Evolutionary conservation across 2,888 invertebrate species (phyloP).

Genomic region (Philhelius pedissequus): DNA sequence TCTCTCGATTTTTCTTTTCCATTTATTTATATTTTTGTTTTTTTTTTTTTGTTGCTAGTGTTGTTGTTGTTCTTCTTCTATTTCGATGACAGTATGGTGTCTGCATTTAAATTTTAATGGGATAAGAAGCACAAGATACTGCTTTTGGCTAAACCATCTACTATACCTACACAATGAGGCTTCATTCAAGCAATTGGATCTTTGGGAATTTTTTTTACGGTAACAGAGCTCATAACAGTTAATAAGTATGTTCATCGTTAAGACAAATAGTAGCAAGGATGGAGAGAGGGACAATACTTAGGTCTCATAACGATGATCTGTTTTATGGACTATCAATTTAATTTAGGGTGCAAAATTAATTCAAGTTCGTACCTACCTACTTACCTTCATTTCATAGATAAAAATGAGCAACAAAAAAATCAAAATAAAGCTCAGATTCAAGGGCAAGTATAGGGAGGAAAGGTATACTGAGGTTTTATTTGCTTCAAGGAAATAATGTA

Average conservation of each 20-base stretch:
- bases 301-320: constrained; percentile 33
- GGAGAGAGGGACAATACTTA: not conserved
- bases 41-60: not conserved
- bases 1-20: constrained; percentile 11
- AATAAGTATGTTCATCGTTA: constrained; percentile 32
- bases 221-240: constrained; percentile 48
- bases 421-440: not conserved
- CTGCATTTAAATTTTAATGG: constrained; percentile 64
- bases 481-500: not conserved
- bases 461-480: not conserved
- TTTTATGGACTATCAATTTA: constrained; percentile 50
- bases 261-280: not conserved
- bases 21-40: not conserved
- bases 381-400: no score
- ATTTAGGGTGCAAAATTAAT: constrained; percentile 30
- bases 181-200: constrained; percentile 8
- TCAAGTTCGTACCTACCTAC: no score
- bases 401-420: not conserved
- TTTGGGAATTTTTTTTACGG: constrained; percentile 29
- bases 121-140: constrained; percentile 52
- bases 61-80: constrained; percentile 1
- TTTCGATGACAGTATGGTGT: constrained; percentile 50
- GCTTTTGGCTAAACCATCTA: constrained; percentile 28
- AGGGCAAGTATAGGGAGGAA: not conserved
- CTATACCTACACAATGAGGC: not conserved